Conservation (phyloP, 2,113 vertebrate genomes). For the Colossoma macropomum region DNA sequence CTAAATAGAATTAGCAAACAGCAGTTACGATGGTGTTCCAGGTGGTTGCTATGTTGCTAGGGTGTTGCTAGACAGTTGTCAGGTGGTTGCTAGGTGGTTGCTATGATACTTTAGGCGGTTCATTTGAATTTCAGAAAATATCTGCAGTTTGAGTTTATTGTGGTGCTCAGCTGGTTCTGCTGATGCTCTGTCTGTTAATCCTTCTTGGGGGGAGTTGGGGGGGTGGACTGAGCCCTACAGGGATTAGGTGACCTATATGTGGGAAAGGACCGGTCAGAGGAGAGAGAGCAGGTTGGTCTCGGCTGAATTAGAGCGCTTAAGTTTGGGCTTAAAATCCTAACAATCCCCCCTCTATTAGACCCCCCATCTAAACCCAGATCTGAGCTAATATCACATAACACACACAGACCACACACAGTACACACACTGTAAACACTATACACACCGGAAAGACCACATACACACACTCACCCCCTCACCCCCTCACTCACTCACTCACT, state of each 20-base stretch:
- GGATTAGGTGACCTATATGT: conserved; percentile 1
- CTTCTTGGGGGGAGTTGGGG: background rate
- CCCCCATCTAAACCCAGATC: background rate
- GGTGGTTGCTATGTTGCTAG: too few species aligned
- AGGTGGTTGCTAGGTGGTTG: too few species aligned
- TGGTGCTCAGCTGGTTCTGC: background rate
- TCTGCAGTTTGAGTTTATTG: too few species aligned
- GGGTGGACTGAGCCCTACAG: background rate
- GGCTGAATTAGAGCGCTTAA: background rate
- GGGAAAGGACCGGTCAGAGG: background rate
- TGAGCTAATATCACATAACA: background rate
- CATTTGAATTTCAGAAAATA: too few species aligned
- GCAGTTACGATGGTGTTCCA: too few species aligned
- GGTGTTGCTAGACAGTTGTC: too few species aligned
- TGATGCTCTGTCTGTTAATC: background rate
- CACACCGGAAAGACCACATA: too few species aligned
- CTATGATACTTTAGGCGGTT: too few species aligned
- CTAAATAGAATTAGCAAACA: too few species aligned
- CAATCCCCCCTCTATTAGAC: background rate
- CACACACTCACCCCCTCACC: too few species aligned
- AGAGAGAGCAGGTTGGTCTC: background rate
- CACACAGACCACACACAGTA: background rate
- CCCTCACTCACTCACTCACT: too few species aligned
- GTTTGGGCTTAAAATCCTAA: background rate
- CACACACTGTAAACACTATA: background rate